These are phyloP conservation scores for Cherax destructor DNA, from an alignment of 1,140 invertebrate species.

Conservation along the genomic window DNA sequence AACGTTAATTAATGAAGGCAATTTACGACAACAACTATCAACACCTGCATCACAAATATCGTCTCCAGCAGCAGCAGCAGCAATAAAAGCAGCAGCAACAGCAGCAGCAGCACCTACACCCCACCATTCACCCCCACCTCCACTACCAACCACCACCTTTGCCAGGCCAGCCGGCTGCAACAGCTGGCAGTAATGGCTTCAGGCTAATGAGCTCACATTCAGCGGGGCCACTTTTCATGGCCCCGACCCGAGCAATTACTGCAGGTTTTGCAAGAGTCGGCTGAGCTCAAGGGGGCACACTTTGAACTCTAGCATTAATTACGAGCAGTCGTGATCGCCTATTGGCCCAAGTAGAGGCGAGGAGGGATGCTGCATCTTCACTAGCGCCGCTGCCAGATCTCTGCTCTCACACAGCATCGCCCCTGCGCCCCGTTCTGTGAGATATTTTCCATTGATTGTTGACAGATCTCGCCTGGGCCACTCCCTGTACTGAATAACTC, in stretches of 20 bases:
- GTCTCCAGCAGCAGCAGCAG: not conserved
- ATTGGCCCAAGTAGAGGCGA: constrained; percentile 19
- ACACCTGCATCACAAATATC: not conserved
- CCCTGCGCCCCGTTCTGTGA: too few species aligned
- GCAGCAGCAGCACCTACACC: constrained; percentile 10
- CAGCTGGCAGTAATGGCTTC: constrained; percentile 50
- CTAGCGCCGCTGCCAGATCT: too few species aligned
- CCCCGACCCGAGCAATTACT: constrained; percentile 54
- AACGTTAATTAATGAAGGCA: too few species aligned
- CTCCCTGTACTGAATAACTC: too few species aligned
- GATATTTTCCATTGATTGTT: too few species aligned
- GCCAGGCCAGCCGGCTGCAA: constrained; percentile 14
- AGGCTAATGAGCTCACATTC: constrained; percentile 60
- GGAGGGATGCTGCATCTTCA: not conserved
- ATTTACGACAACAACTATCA: too few species aligned
- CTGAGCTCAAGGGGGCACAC: constrained; percentile 34
- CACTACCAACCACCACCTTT: constrained; percentile 11
- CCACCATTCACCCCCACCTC: too few species aligned
- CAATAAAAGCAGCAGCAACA: not conserved
- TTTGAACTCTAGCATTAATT: constrained; percentile 65
- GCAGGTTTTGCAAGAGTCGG: constrained; percentile 55
- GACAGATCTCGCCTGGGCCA: too few species aligned
- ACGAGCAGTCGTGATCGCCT: constrained; percentile 53
- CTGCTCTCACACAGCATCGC: too few species aligned
- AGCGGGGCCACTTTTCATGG: constrained; percentile 57